Evolutionary conservation across 2,113 vertebrate species (phyloP).

Genomic region (Potamarius usumacintae): DNA sequence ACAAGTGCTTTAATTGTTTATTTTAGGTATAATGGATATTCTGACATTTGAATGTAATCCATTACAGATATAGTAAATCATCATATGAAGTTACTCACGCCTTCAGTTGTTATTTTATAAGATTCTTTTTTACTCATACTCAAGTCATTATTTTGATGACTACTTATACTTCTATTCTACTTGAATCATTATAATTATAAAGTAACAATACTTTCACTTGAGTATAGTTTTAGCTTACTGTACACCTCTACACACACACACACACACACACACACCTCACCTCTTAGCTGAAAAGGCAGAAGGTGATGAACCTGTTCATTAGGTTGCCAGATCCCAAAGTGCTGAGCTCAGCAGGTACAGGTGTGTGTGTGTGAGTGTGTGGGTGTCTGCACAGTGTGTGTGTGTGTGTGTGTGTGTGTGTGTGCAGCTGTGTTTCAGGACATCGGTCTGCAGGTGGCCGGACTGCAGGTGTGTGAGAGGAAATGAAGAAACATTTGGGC

Average conservation of each 20-base stretch:
- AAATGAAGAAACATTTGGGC: constrained; percentile 18
- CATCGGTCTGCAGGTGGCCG: not conserved
- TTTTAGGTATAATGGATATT: too few relatives aligned
- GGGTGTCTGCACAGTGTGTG: constrained; percentile 5
- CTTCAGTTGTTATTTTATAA: too few relatives aligned
- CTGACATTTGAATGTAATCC: too few relatives aligned
- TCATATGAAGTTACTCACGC: too few relatives aligned
- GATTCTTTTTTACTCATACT: too few relatives aligned
- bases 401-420: constrained; percentile 26
- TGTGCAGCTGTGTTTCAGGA: constrained; percentile 26
- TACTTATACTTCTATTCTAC: too few relatives aligned
- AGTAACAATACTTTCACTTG: too few relatives aligned
- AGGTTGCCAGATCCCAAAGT: constrained; percentile 38
- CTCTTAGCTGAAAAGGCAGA: constrained; percentile 7
- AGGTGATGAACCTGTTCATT: constrained; percentile 37
- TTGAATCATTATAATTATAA: not conserved
- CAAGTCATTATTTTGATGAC: too few relatives aligned
- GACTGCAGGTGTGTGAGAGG: constrained; percentile 36
- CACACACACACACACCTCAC: constrained; percentile 25
- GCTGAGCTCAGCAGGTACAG: constrained; percentile 41
- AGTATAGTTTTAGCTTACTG: too few relatives aligned
- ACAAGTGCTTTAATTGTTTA: too few relatives aligned
- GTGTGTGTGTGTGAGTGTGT: constrained; percentile 4
- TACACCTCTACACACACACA: too few relatives aligned
- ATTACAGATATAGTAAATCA: too few relatives aligned